Percentiles rank a stretch among this genome's conserved stretches.
These are phyloP conservation scores for Charanyca ferruginea DNA, from an alignment of 2,888 invertebrate genomes.

Conservation along the genomic window DNA sequence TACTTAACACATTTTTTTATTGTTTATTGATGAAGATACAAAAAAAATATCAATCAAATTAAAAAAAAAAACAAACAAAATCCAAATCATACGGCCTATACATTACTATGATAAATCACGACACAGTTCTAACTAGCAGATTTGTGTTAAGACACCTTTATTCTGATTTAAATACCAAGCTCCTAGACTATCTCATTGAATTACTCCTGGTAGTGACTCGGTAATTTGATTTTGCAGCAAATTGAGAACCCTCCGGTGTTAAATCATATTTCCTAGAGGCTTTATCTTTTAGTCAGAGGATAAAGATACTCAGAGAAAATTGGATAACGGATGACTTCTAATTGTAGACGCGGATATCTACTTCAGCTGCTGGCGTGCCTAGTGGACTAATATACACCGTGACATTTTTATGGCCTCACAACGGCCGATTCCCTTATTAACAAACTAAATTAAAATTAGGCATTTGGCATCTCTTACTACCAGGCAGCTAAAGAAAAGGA, in stretches of 20 bases:
- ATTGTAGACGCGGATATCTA: neutral
- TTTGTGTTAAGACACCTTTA: constrained; percentile 23
- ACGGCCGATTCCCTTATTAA: no score
- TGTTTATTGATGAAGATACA: no score
- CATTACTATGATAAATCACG: no score
- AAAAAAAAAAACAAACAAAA: no score
- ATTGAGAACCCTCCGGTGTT: constrained; percentile 53
- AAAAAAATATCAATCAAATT: no score
- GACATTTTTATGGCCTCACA: no score
- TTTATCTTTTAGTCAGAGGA: constrained; percentile 34
- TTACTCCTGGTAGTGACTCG: constrained; percentile 45
- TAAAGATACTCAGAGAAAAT: constrained; percentile 55
- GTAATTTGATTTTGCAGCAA: constrained; percentile 56
- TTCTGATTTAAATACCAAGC: constrained; percentile 36
- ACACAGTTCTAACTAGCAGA: neutral
- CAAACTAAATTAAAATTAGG: no score
- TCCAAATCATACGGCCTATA: no score
- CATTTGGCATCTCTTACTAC: no score
- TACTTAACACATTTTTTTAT: no score
- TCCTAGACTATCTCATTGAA: constrained; percentile 43
- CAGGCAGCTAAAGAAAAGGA: no score
- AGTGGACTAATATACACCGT: no score
- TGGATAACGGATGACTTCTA: constrained; percentile 26
- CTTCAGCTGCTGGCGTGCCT: neutral
- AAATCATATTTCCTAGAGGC: constrained; percentile 56